Base-by-base conservation (phyloP, 2,888 invertebrate genomes). In the Plagiodera versicolora region DNA sequence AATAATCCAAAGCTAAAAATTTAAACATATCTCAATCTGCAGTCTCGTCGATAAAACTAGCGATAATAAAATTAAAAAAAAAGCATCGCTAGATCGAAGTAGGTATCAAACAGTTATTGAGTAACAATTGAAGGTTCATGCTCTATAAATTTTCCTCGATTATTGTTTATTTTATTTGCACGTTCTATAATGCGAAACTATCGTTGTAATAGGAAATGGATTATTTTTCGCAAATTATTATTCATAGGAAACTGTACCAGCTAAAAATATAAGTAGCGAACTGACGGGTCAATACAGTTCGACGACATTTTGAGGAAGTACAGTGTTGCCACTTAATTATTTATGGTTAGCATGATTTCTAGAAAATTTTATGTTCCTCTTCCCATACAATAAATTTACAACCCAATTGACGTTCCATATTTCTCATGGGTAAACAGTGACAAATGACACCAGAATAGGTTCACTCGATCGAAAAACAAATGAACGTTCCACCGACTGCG, bases 81-180 rank as follows among this genome's bases (percentile, higher is more conserved):
- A 32, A 39, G 14, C 4, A 14, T 39, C 39, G 39, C 14, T 14
- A 1, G 14, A 14, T 39, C 3, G 14, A n/a, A 39, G 39, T n/a
- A 39, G 39, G 39, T 14, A 39, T 39, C 11, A 14, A 39, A 14
- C 39, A 14, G 39, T 39, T 39, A 39, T 39, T 4, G 14, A n/a
- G 14, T 14, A 39, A 39, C 39, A 39, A 39, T 39, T n/a, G 39
- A 44, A 44, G 17, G 24, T 24, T 53, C 19, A 53, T 44, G 53
- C 53, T 53, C 53, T 53, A 53, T 28, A 53, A 44, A 44, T 19
- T 44, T 24, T 24, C 20, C 16, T 14, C 14, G 49, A 20, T 52
- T 16, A 39, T 52, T 19, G 44, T 45, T 53, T 45, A 53, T 45
- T 53, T n/a, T 53, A 24, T 24, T 44, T 53, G 20, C 28, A 45